Base-by-base conservation (phyloP, 2,888 invertebrate genomes). In the Cyclophora albipunctata region DNA sequence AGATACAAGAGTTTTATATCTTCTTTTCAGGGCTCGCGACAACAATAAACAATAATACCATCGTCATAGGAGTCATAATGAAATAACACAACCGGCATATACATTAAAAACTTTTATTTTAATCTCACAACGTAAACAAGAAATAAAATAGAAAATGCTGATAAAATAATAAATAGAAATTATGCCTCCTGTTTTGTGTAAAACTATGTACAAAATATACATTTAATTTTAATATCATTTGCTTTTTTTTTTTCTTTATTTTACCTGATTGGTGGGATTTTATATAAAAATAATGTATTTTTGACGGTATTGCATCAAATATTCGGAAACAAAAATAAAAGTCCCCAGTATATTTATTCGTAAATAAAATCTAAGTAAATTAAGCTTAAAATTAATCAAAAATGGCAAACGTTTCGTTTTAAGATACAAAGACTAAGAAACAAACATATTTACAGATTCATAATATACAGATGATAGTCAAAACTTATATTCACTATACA, bases 161-260 rank as follows among this genome's bases (percentile, higher is more conserved):
- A 75, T 71, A 69, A 60, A 69, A 37, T 37, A 82, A 82, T 79
- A 83, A 81, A 80, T 78, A 81, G 20, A 79, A 74, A 75, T 73
- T 80, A 81, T 82, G 82, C 85, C 84, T 84, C 83, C 83, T 67
- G 75, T 63, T 73, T 75, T 71, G 63, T 76, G 69, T 78, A 70
- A 71, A 66, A 64, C 60, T 84, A 84, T 84, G 69, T 84, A 84
- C 84, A 85, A 81, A 75, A 83, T 84, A 79, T 84, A 85, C 81
- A 83, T 74, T 73, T 69, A 62, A 64, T 48, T 59, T 65, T 63
- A 65, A 63, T 60, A 53, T 46, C 43, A 45, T 51, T 51, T 48
- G 33, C 54, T 51, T 48, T 47, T 45, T 48, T 47, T 46, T 34
- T 49, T 42, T 52, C 51, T 49, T 51, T 53, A 20, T 20, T 56